These are phyloP conservation scores for Phataginus tetradactyla DNA, from an alignment of 2,797 vertebrate species.

Conservation along the genomic window DNA sequence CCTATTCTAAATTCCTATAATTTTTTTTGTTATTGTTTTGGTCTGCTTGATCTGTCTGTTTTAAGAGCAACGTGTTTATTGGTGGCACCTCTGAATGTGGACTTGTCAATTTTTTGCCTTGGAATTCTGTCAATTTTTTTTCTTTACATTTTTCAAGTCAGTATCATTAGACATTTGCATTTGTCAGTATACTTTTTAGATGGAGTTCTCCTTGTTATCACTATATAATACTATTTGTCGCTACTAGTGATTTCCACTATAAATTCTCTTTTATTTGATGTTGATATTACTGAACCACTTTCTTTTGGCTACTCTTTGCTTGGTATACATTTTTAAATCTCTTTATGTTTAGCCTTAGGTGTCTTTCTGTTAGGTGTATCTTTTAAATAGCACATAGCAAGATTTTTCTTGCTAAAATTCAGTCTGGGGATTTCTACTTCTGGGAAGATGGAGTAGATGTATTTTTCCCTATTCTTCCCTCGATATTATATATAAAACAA, in stretches of 20 bases:
- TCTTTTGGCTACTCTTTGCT: neutral
- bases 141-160: neutral
- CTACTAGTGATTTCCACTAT: neutral
- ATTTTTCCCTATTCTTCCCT: neutral
- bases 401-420: neutral
- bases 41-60: neutral
- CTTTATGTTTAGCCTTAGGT: neutral
- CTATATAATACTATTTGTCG: neutral
- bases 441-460: neutral
- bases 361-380: neutral
- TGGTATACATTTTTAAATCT: neutral
- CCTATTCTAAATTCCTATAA: neutral
- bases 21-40: neutral
- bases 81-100: neutral
- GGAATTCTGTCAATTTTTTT: neutral
- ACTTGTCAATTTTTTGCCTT: neutral
- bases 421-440: neutral
- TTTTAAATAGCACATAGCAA: neutral
- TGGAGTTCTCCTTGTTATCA: neutral
- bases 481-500: neutral
- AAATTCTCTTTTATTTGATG: neutral
- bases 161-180: neutral
- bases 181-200: neutral
- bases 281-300: neutral
- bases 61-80: neutral